A percentile compares a stretch with the other conserved stretches of the same genome.
phyloP scores from a whole-genome alignment of 2,888 invertebrate genomes.

The Cephus pulcher region DNA sequence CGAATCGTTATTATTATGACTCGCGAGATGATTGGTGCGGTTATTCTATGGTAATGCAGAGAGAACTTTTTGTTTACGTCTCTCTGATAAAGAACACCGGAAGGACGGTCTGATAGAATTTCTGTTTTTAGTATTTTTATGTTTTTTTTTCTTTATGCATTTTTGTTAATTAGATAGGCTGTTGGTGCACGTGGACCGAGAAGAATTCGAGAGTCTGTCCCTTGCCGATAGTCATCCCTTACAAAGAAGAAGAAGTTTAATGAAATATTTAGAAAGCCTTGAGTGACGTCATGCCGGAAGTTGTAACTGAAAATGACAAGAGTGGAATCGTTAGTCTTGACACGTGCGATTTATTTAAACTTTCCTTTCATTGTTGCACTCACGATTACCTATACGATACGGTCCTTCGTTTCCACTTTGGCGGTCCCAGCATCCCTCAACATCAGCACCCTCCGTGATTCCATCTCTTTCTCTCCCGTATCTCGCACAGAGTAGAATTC shows the following conservation, averaged over 20 bases:
- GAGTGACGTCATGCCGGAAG: not conserved
- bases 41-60: slow-evolving; percentile 23
- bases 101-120: not conserved
- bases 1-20: slow-evolving; percentile 22
- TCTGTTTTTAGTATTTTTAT: not conserved
- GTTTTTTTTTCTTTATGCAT: not conserved
- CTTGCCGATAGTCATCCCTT: not conserved
- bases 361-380: slow-evolving; percentile 47
- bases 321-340: slow-evolving; percentile 21
- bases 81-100: not conserved
- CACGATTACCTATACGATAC: slow-evolving; percentile 33
- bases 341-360: slow-evolving; percentile 47
- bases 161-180: not conserved
- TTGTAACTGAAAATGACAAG: not conserved
- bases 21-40: slow-evolving; percentile 12
- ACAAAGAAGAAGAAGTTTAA: not conserved
- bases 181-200: not conserved
- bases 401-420: not conserved
- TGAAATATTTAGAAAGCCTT: not conserved
- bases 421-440: not conserved
- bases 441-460: not conserved
- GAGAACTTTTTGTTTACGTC: slow-evolving; percentile 10
- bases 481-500: slow-evolving; percentile 1
- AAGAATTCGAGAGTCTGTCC: not conserved
- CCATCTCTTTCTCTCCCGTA: not conserved